A percentile compares a stretch with the other conserved stretches of the same genome.
Evolutionary conservation across 2,888 invertebrate species (phyloP).

Genomic region (Hirtodrosophila alboralis): DNA sequence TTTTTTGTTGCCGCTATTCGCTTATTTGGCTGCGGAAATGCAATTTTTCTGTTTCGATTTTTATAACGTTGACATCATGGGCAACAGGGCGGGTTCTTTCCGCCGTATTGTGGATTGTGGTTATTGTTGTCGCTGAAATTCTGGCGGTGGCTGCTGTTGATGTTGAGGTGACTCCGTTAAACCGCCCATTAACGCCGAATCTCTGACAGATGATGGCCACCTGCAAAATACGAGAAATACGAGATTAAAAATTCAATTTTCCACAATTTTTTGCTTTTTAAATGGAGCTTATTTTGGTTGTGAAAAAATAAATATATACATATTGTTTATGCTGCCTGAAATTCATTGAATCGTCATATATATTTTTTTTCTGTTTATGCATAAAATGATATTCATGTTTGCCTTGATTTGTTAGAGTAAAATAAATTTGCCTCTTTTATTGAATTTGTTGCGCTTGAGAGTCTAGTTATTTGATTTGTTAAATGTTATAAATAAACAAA

Average conservation of each 20-base stretch:
- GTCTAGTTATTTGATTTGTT: background rate
- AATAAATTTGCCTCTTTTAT: constrained; percentile 12
- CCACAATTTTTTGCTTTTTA: constrained; percentile 39
- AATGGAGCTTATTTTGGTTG: constrained; percentile 14
- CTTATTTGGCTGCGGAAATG: constrained; percentile 61
- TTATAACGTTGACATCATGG: constrained; percentile 75
- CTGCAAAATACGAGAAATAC: constrained; percentile 64
- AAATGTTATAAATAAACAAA: no score
- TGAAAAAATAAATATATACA: no score
- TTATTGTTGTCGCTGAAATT: constrained; percentile 12
- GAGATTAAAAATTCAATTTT: constrained; percentile 41
- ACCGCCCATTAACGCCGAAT: constrained; percentile 26
- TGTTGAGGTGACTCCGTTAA: constrained; percentile 15
- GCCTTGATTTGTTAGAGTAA: constrained; percentile 26
- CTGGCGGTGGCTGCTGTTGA: constrained; percentile 6
- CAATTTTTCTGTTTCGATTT: constrained; percentile 67
- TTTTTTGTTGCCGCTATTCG: constrained; percentile 70
- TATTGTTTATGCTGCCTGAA: constrained; percentile 4
- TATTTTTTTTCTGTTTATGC: constrained; percentile 22
- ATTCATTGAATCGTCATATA: constrained; percentile 37
- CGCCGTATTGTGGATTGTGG: constrained; percentile 11
- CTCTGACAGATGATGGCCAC: constrained; percentile 9
- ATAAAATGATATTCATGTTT: constrained; percentile 14
- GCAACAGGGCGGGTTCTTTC: constrained; percentile 4
- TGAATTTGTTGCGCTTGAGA: background rate